phyloP scores from a whole-genome alignment of 1,140 invertebrate species.

The Brachionus paranguensis region DNA sequence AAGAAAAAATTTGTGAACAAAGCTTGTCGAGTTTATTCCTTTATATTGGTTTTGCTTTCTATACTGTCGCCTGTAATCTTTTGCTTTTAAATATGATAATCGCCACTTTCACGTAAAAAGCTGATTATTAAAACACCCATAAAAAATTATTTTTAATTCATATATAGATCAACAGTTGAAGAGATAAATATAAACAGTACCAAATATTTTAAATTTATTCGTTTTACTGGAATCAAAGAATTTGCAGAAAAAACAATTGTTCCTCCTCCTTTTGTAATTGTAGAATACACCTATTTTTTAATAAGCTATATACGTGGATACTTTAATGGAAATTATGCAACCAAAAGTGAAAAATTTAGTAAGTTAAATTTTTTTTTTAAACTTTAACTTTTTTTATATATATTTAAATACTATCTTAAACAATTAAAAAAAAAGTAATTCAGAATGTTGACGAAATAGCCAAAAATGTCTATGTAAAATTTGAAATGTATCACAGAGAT shows the following conservation, averaged over 20 bases:
- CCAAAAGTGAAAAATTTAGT: constrained; percentile 17
- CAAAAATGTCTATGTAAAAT: constrained; percentile 38
- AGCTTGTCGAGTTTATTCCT: constrained; percentile 27
- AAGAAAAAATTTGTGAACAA: not conserved
- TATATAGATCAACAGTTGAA: constrained; percentile 29
- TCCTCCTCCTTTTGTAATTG: constrained; percentile 7
- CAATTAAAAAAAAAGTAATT: not conserved
- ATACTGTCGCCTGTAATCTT: constrained; percentile 14
- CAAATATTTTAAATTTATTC: constrained; percentile 18
- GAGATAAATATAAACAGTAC: constrained; percentile 31
- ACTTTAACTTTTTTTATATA: too few species aligned
- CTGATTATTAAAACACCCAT: too few species aligned
- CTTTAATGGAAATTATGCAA: not conserved
- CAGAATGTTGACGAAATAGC: not conserved
- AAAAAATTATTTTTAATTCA: not conserved
- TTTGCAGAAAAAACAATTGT: constrained; percentile 18
- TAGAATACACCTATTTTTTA: not conserved
- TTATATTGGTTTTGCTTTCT: constrained; percentile 31
- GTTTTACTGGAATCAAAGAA: constrained; percentile 14
- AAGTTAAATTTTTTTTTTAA: not conserved
- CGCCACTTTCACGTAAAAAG: constrained; percentile 29
- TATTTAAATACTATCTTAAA: not conserved
- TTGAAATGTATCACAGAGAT: constrained; percentile 25
- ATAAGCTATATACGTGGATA: not conserved
- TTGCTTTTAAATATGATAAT: constrained; percentile 37